Percentiles rank a stretch among this genome's conserved stretches.
These are phyloP conservation scores for Drosophila bocqueti DNA, from an alignment of 1,140 invertebrate genomes.

Conservation along the genomic window DNA sequence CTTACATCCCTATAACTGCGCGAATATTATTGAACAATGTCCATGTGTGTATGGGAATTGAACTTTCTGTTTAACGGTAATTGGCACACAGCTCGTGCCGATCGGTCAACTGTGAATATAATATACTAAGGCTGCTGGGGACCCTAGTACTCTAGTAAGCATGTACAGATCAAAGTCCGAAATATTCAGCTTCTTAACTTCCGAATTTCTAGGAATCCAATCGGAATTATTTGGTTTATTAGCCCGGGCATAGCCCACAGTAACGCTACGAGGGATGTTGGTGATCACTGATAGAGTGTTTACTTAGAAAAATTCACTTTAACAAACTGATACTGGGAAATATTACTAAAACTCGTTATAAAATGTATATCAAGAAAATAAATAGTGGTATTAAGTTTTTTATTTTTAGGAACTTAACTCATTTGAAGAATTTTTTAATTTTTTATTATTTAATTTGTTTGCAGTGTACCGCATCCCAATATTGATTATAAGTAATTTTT, in stretches of 20 bases:
- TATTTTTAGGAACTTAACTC: not conserved
- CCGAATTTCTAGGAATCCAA: not conserved
- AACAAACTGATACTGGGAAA: not conserved
- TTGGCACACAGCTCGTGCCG: constrained; percentile 66
- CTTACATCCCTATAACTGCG: constrained; percentile 4
- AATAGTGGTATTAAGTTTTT: not conserved
- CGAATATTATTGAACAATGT: constrained; percentile 15
- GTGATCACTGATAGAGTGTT: not conserved
- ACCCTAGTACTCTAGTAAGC: not conserved
- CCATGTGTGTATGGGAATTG: constrained; percentile 30
- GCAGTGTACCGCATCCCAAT: not conserved
- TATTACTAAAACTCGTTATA: not conserved
- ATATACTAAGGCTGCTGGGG: not conserved
- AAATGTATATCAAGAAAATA: not conserved
- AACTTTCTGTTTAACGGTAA: constrained; percentile 62
- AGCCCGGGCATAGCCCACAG: not conserved
- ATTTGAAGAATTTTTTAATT: not conserved
- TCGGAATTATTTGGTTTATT: constrained; percentile 5
- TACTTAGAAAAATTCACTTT: not conserved
- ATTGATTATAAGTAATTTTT: too few species aligned
- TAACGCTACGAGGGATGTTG: not conserved
- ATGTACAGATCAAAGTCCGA: constrained; percentile 19
- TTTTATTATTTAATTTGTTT: not conserved
- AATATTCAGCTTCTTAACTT: not conserved
- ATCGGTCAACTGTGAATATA: constrained; percentile 31